Conservation (phyloP, 2,797 vertebrate genomes). For the Chelidonichthys spinosus region DNA sequence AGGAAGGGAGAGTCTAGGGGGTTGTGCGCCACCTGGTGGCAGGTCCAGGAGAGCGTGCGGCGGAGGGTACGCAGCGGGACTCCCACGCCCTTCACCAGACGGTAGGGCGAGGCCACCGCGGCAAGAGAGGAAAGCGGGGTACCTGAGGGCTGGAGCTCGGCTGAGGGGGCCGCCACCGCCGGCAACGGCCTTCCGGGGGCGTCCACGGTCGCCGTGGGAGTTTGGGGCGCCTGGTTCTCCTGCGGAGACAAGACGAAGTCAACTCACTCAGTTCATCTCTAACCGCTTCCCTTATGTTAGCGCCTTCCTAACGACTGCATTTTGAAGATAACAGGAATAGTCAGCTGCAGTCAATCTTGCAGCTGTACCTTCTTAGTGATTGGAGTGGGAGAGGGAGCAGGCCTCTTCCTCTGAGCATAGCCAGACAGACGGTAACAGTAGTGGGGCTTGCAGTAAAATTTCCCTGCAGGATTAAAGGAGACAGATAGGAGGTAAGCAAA, state of each 20-base stretch:
- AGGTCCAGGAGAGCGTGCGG: slow-evolving; percentile 88
- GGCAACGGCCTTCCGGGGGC: slow-evolving; percentile 78
- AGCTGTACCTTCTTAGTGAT: slow-evolving; percentile 90
- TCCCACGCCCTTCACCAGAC: slow-evolving; percentile 82
- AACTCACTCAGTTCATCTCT: not conserved
- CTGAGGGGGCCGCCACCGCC: slow-evolving; percentile 71
- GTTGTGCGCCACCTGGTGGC: slow-evolving; percentile 91
- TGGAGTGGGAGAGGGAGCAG: slow-evolving; percentile 85
- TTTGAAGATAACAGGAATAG: slow-evolving; percentile 10
- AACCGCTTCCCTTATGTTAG: not conserved
- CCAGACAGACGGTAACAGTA: slow-evolving; percentile 96
- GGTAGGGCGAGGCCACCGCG: slow-evolving; percentile 75
- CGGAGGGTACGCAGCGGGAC: slow-evolving; percentile 84
- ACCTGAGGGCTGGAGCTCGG: slow-evolving; percentile 93
- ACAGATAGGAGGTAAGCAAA: slow-evolving; percentile 25
- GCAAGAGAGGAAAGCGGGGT: slow-evolving; percentile 91
- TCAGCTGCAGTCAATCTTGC: not conserved
- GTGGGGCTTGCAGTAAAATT: slow-evolving; percentile 99
- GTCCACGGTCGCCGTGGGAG: slow-evolving; percentile 83
- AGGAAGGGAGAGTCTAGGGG: slow-evolving; percentile 94
- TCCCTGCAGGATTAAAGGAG: slow-evolving; percentile 84
- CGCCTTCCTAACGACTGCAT: not conserved
- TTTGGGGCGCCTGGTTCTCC: slow-evolving; percentile 85
- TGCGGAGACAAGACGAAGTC: slow-evolving; percentile 52
- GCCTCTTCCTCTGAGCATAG: slow-evolving; percentile 95